Conservation (phyloP, 2,797 vertebrate genomes). For the Astyanax mexicanus region DNA sequence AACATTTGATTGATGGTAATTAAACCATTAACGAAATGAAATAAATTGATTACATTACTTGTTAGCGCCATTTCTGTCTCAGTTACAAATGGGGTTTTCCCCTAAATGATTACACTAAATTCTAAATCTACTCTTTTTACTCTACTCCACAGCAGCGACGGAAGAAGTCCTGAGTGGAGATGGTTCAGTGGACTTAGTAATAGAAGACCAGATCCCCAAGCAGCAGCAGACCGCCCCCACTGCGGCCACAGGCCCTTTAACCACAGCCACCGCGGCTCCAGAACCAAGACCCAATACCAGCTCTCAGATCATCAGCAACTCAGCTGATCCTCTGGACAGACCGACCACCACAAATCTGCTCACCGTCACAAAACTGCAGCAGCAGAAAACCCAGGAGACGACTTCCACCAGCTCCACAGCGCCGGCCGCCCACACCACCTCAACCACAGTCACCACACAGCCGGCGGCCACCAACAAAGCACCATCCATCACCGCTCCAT, state of each 20-base stretch:
- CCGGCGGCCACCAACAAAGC: conserved; percentile 37
- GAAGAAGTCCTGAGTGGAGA: conserved; percentile 83
- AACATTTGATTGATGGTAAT: no score
- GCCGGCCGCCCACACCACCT: conserved; percentile 17
- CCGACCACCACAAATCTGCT: not conserved
- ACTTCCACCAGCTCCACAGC: conserved; percentile 28
- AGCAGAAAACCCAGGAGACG: conserved; percentile 23
- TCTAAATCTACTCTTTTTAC: not conserved
- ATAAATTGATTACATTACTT: no score
- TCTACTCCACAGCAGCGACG: conserved; percentile 58
- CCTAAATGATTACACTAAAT: no score
- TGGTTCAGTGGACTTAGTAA: conserved; percentile 80
- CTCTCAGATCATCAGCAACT: not conserved
- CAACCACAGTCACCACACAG: conserved; percentile 27
- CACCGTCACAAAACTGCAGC: not conserved
- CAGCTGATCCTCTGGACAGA: not conserved
- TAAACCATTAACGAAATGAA: no score
- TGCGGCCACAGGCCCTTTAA: not conserved
- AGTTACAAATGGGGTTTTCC: no score
- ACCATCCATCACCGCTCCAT: conserved; percentile 49
- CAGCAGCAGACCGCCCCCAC: conserved; percentile 61
- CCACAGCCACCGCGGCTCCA: conserved; percentile 24
- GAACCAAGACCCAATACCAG: conserved; percentile 6
- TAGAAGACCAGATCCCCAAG: conserved; percentile 84
- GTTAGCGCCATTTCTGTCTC: no score